Conservation (phyloP, 2,888 invertebrate species). For the Aspidiotus destructor region DNA sequence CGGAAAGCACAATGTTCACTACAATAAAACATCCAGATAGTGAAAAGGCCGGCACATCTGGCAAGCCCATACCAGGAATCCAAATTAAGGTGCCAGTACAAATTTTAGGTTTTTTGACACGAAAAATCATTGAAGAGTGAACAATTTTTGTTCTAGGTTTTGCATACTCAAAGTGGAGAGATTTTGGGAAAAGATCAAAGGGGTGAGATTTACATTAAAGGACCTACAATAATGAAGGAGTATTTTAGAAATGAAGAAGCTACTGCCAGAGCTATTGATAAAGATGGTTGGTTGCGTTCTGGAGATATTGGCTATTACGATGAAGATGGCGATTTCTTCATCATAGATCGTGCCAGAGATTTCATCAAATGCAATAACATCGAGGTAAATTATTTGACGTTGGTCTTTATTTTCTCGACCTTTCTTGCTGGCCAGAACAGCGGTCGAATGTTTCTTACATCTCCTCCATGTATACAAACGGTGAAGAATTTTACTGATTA, state of each 20-base stretch:
- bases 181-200: constrained; percentile 54
- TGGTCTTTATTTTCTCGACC: too few relatives aligned
- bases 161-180: constrained; percentile 44
- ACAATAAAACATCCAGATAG: neutral
- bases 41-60: neutral
- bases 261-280: constrained; percentile 54
- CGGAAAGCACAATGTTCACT: constrained; percentile 32
- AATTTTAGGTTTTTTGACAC: too few relatives aligned
- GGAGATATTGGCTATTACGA: constrained; percentile 80
- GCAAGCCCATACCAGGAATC: neutral
- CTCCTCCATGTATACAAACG: too few relatives aligned
- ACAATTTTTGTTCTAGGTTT: constrained; percentile 34
- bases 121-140: too few relatives aligned
- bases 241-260: constrained; percentile 64
- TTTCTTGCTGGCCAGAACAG: too few relatives aligned
- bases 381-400: constrained; percentile 42
- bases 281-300: constrained; percentile 64
- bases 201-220: constrained; percentile 78
- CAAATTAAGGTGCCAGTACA: neutral
- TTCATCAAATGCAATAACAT: constrained; percentile 83
- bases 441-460: too few relatives aligned
- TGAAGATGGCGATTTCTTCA: constrained; percentile 63
- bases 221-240: constrained; percentile 71
- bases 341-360: constrained; percentile 78
- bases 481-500: neutral